Evolutionary conservation across 2,888 invertebrate genomes (phyloP), one percentile per base, ranked within the genome.

Genomic region (Drosophila yooni): DNA sequence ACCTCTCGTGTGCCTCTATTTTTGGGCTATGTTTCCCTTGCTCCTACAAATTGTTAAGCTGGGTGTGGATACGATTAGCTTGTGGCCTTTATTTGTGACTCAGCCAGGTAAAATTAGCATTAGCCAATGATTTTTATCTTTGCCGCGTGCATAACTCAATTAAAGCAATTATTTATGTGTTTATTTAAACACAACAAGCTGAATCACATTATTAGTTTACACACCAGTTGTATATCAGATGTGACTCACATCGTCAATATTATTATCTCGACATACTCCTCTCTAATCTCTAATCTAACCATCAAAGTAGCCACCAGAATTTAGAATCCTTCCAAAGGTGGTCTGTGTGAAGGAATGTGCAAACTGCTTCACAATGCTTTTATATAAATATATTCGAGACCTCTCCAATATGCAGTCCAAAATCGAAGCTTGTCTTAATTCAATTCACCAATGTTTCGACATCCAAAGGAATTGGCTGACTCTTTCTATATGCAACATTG

Each of bases 31-130:
- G 56, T 56, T 67, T 21, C 33, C 56, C 48, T 40, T 59, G 46
- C 33, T 38, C 52, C 34, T 64, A 83, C 72, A 72, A 83, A 81
- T 76, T 64, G 66, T 64, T 36, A 27, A 53, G 57, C 48, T 60
- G 77, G 76, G 76, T 53, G 72, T 61, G 62, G 62, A 76, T 29
- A 62, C 56, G 13, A 36, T 7, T 53, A 25, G 27, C 2, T 10
- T 57, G 29, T 34, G 62, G 34, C 40, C 15, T 33, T 63, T 53
- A 53, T 53, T 54, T 70, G 66, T 81, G 81, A 83, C 70, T 86
- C 81, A 86, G 51, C 57, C 58, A 62, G 40, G 29, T 5, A 27
- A 62, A 79, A 88, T 88, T 88, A 75, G 75, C 84, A 84, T 84
- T 88, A 66, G 52, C 76, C 61, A 70, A 64, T 59, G 86, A 88